A percentile compares a stretch with the other conserved stretches of the same genome.
phyloP scores from a whole-genome alignment of 2,888 invertebrate genomes.

The Agrenia bidenticulata region DNA sequence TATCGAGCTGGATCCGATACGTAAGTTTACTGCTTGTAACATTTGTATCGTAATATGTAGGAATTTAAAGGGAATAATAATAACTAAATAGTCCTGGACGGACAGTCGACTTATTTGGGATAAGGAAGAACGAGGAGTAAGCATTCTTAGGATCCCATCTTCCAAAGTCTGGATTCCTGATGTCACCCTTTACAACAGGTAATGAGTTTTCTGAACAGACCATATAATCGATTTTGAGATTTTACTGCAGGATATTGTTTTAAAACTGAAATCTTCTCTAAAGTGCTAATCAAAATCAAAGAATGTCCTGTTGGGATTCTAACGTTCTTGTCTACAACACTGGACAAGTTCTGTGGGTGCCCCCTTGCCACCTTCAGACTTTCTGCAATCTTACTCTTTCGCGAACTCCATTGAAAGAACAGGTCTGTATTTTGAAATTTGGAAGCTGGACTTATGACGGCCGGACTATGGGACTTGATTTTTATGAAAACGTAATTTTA shows the following conservation, averaged over 20 bases:
- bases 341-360: conserved; percentile 40
- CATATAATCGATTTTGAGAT: background rate
- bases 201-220: too few relatives aligned
- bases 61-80: background rate
- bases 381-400: conserved; percentile 37
- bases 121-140: conserved; percentile 25
- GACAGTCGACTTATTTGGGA: conserved; percentile 43
- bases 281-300: conserved; percentile 21
- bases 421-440: conserved; percentile 40
- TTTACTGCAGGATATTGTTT: background rate
- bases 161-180: conserved; percentile 44
- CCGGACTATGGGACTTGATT: conserved; percentile 31
- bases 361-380: conserved; percentile 38
- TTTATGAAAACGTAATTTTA: conserved; percentile 36
- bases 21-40: conserved; percentile 29
- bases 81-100: conserved; percentile 25
- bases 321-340: conserved; percentile 32
- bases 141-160: conserved; percentile 33
- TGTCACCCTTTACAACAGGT: conserved; percentile 43
- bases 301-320: conserved; percentile 31
- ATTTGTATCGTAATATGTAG: too few relatives aligned
- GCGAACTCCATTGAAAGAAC: conserved; percentile 34
- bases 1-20: conserved; percentile 31
- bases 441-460: conserved; percentile 47
- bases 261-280: conserved; percentile 2